These are phyloP conservation scores for Brachyptera risi DNA, from an alignment of 2,888 invertebrate genomes.

Conservation along the genomic window DNA sequence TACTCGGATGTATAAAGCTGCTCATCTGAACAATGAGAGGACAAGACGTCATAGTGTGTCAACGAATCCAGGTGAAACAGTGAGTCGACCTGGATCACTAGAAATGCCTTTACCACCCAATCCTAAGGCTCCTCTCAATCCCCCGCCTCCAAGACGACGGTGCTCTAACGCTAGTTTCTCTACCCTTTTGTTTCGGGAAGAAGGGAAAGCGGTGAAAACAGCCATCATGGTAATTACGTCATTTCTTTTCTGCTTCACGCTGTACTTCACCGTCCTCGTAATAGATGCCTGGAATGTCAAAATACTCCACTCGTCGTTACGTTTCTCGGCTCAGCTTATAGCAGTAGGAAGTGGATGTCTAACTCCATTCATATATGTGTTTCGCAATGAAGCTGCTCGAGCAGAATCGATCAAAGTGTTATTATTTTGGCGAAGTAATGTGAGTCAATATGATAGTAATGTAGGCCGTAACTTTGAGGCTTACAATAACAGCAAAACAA, in stretches of 20 bases:
- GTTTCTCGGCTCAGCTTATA: constrained; percentile 39
- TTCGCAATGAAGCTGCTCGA: constrained; percentile 46
- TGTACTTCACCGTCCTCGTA: constrained; percentile 42
- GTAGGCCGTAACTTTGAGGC: constrained; percentile 18
- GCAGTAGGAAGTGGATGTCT: constrained; percentile 47
- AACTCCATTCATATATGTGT: constrained; percentile 51
- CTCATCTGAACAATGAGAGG: constrained; percentile 47
- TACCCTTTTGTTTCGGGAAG: constrained; percentile 47
- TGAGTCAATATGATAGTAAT: constrained; percentile 28
- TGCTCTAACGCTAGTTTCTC: constrained; percentile 46
- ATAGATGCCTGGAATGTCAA: constrained; percentile 38
- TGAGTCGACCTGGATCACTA: constrained; percentile 26
- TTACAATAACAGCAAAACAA: constrained; percentile 1
- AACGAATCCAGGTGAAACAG: constrained; percentile 33
- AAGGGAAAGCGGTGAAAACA: constrained; percentile 50
- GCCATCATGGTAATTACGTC: constrained; percentile 49
- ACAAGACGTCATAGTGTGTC: constrained; percentile 48
- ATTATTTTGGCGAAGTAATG: constrained; percentile 37
- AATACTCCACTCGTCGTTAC: constrained; percentile 31
- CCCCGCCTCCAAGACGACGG: constrained; percentile 36
- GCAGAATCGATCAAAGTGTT: constrained; percentile 41
- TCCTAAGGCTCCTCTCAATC: constrained; percentile 11
- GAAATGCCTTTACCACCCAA: constrained; percentile 29
- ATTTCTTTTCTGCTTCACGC: constrained; percentile 50
- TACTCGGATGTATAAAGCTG: constrained; percentile 47